phyloP scores from a whole-genome alignment of 2,888 invertebrate genomes.

The Rotaria socialis region DNA sequence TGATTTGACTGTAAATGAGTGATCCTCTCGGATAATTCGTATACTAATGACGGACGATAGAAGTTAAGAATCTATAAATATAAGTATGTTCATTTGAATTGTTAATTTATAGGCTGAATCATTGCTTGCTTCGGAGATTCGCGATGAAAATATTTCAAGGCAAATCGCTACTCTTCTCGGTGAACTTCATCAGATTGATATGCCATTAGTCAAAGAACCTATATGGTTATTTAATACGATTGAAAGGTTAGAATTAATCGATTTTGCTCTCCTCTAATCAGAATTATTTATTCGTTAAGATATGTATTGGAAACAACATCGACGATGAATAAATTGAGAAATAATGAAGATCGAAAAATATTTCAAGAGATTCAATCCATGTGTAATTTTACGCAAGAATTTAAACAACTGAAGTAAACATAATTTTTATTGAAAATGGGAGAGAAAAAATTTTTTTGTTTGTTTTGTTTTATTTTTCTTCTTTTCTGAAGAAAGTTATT shows the following conservation, averaged over 20 bases:
- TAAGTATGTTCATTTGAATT: no score
- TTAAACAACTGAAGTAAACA: constrained; percentile 30
- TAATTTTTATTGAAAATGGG: neutral
- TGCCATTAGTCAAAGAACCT: constrained; percentile 91
- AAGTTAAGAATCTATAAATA: no score
- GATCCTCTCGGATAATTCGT: neutral
- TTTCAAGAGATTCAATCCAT: neutral
- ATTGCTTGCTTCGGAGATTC: constrained; percentile 74
- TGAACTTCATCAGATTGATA: constrained; percentile 77
- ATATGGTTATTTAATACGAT: constrained; percentile 89
- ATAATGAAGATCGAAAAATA: neutral
- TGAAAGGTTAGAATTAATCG: constrained; percentile 68
- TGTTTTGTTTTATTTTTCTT: neutral
- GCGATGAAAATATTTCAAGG: constrained; percentile 72
- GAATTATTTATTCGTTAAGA: neutral
- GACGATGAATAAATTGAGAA: neutral
- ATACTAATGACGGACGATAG: no score
- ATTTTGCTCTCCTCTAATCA: neutral
- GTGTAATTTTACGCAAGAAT: constrained; percentile 41
- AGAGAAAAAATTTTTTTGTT: neutral
- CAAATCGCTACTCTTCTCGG: constrained; percentile 85
- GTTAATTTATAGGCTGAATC: constrained; percentile 70
- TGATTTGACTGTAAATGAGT: neutral
- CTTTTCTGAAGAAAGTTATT: constrained; percentile 44
- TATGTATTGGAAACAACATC: neutral